These are phyloP conservation scores for Eurystomus gularis DNA, from an alignment of 2,113 vertebrate species.

Conservation along the genomic window DNA sequence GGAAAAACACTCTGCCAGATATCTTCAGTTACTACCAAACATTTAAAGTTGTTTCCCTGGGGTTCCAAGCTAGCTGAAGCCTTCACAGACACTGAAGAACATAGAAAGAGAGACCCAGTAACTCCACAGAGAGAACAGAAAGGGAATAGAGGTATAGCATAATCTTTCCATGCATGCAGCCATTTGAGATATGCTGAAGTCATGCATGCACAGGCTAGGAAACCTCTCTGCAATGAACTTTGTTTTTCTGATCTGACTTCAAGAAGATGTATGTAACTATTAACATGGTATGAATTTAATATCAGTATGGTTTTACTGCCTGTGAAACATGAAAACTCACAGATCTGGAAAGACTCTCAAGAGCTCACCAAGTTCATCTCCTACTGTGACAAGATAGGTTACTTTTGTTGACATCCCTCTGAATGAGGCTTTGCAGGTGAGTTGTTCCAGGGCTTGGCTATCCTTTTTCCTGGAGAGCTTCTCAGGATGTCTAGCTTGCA, in stretches of 20 bases:
- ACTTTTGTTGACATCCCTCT: neutral
- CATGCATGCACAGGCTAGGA: neutral
- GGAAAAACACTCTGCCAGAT: neutral
- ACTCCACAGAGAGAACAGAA: neutral
- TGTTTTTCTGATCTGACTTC: neutral
- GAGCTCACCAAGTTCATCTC: neutral
- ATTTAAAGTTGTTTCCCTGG: neutral
- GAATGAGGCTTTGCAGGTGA: rapidly evolving
- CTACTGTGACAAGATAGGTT: neutral
- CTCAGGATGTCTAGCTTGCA: rapidly evolving
- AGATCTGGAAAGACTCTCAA: neutral
- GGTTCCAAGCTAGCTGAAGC: neutral
- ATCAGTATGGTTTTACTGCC: neutral
- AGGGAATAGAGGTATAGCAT: neutral
- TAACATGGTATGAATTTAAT: neutral
- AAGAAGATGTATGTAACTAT: neutral
- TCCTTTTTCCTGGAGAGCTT: rapidly evolving
- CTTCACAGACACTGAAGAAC: neutral
- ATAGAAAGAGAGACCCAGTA: neutral
- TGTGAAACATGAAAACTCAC: neutral
- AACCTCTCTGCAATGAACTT: neutral
- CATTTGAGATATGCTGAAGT: neutral
- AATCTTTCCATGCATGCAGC: neutral
- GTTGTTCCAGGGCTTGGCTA: neutral
- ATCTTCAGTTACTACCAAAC: neutral